Evolutionary conservation across 2,113 vertebrate genomes (phyloP), one percentile per base, ranked within the genome.

Genomic region (Poeciliopsis turrubarensis): DNA sequence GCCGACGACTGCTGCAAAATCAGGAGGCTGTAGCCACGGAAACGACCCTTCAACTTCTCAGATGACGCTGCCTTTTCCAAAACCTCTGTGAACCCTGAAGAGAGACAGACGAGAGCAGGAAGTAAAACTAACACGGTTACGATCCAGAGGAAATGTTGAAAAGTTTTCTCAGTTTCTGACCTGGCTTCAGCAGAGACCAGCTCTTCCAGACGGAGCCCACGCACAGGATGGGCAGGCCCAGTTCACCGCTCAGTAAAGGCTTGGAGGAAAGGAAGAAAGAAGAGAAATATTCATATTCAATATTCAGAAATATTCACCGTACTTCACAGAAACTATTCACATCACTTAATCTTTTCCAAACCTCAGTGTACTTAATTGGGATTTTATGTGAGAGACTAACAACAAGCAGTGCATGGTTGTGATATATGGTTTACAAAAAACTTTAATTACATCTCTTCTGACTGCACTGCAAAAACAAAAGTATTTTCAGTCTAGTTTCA

Each of bases 181-280:
- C 96, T 64, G 91, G 86, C 85, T 87, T 95, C 82, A 98, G 88
- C 14, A 95, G 89, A 12, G 97, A 92, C 97, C 97, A 99, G 94
- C 97, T 99, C 34, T 93, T 96, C 98, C 97, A 99, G 74, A 99
- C 98, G 0, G 96, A 96, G 41, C 98, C 97, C 79, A 96, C 97
- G n/a, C 97, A 98, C 60, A 99, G 83, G 65, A 99, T 94, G n/a
- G 96, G 96, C 32, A 98, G 91, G 7, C 97, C 96, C 22, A 89
- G 84, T 14, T 95, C 89, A 0, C 94, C 90, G 1, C 65, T 78
- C 85, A 97, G 91, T 14, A 98, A 92, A 57, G 90, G 88, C 97
- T 98, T 5, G 12, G 9, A 68, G 1, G 14, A 1, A 15, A 65
- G 14, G 64, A 65, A 44, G 39, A 15, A 1, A 22, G 65, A 66